phyloP scores from a whole-genome alignment of 2,113 vertebrate genomes.

The Emydocephalus ijimae region DNA sequence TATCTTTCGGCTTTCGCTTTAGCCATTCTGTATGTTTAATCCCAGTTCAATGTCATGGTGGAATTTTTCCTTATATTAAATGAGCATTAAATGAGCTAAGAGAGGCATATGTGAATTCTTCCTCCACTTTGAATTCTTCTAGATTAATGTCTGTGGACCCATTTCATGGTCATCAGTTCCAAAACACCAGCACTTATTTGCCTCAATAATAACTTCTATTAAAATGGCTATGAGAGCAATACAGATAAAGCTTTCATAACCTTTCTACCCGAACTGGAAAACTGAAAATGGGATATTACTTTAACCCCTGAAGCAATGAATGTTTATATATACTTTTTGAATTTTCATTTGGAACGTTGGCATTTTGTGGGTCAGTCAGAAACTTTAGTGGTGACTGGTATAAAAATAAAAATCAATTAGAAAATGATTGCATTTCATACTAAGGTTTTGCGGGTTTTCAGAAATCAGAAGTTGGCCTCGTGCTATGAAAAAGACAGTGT shows the following conservation, averaged over 20 bases:
- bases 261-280: neutral
- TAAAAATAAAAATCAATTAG: neutral
- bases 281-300: neutral
- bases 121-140: neutral
- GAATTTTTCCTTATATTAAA: no score
- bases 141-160: neutral
- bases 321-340: neutral
- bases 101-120: neutral
- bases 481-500: neutral
- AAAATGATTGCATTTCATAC: neutral
- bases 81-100: neutral
- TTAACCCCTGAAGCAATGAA: neutral
- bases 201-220: neutral
- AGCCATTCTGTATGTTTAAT: no score
- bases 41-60: neutral
- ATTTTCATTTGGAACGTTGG: neutral
- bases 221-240: neutral
- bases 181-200: neutral
- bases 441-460: neutral
- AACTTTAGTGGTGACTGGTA: neutral
- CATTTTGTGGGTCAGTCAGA: neutral
- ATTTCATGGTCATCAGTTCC: neutral
- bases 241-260: neutral
- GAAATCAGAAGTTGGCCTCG: neutral
- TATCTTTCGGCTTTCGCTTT: neutral